Evolutionary conservation across 2,797 vertebrate genomes (phyloP), one percentile per base, ranked within the genome.

Genomic region (Gallinago stenura): DNA sequence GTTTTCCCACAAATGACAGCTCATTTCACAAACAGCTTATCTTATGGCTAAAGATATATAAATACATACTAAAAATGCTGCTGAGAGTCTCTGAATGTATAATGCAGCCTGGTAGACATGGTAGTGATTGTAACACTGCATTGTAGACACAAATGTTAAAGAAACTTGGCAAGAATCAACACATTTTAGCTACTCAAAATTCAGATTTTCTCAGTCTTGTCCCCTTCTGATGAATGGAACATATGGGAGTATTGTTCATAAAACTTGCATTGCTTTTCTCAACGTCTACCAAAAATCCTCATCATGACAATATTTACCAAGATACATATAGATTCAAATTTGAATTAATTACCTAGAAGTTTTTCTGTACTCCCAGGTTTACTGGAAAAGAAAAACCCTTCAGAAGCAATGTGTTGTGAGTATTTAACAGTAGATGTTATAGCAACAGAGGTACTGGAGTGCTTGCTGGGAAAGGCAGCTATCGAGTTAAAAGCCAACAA

Each of bases 41-140:
- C 91, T 97, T 90, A 93, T 92, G 92, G 96, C 90, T 97, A 97
- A 97, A 96, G 95, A 96, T 97, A 97, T 97, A 95, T 96, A 97
- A 96, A 96, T 97, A 94, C 95, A 92, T 93, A 94, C 95, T 95
- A 95, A 97, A 97, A 97, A 97, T 92, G 90, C 88, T 92, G 95
- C 88, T 96, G 96, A 87, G 95, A 90, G 45, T 89, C 94, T 96
- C 93, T 87, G 90, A 96, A 96, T 96, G 83, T 85, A 97, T 95
- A 93, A 95, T 89, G 69, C 88, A 95, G 94, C 91, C 94, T 95
- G 94, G 89, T 95, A 95, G 96, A 96, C 96, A 81, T 95, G 94
- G 75, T 89, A 93, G 95, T 85, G 95, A 96, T 97, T 97, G 96
- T 95, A 96, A 95, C 94, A 92, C 88, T 97, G 94, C 90, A 95